Conservation (phyloP, 2,888 invertebrate species). For the Flabesymbios commensalis region DNA sequence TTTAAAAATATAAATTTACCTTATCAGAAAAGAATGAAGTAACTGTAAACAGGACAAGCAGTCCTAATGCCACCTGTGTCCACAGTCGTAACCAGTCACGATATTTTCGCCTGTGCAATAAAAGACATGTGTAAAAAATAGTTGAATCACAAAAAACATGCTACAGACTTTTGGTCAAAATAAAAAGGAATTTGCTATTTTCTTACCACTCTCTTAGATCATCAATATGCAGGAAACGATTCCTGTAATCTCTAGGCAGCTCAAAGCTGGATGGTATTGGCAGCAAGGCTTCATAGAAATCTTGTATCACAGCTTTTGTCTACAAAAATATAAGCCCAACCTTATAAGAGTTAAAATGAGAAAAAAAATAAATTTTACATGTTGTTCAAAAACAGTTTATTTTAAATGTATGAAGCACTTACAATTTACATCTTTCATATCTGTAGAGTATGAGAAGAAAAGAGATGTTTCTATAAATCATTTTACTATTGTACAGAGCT, state of each 20-base stretch:
- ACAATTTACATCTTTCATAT: no score
- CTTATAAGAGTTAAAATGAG: neutral
- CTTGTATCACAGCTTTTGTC: conserved; percentile 72
- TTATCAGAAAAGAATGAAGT: conserved; percentile 52
- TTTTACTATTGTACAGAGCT: no score
- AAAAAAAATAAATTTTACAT: no score
- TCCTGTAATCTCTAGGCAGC: conserved; percentile 71
- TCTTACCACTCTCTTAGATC: conserved; percentile 67
- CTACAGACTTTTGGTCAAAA: no score
- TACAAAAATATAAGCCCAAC: conserved; percentile 19
- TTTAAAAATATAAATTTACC: conserved; percentile 41
- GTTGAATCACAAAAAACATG: no score
- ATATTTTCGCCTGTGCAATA: conserved; percentile 45
- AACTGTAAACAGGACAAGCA: conserved; percentile 49
- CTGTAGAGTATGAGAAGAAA: no score
- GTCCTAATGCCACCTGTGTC: conserved; percentile 49
- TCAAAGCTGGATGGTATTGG: conserved; percentile 76
- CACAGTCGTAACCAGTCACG: conserved; percentile 53
- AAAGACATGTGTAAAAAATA: no score
- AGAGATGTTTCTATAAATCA: no score
- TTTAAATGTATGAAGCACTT: no score
- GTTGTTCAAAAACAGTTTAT: no score
- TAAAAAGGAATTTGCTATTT: no score
- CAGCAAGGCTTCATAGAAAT: conserved; percentile 76
- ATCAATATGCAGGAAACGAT: conserved; percentile 69